phyloP scores from a whole-genome alignment of 1,140 invertebrate genomes.

The Halictus rubicundus region DNA sequence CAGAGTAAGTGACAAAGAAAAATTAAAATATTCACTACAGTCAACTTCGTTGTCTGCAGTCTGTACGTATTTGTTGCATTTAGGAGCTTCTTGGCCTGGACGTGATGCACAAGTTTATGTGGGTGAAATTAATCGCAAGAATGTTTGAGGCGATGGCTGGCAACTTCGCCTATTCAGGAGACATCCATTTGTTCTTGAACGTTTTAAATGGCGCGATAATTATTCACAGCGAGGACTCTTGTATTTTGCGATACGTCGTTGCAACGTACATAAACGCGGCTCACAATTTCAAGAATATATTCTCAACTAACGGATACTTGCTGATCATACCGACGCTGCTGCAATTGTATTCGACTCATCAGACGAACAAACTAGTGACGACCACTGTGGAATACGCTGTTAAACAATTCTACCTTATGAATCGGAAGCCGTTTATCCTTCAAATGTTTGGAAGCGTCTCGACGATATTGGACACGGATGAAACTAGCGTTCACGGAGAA shows the following conservation, averaged over 20 bases:
- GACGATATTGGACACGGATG: conserved; percentile 96
- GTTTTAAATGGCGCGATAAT: conserved; percentile 98
- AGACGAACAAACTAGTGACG: conserved; percentile 96
- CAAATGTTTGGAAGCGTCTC: conserved; percentile 99
- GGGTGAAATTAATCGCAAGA: conserved; percentile 96
- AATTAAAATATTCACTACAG: background rate
- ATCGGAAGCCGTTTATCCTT: conserved; percentile 98
- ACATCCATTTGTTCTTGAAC: conserved; percentile 98
- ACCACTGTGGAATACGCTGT: conserved; percentile 98
- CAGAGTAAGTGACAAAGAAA: conserved; percentile 81
- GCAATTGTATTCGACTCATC: conserved; percentile 98
- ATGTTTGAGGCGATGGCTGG: conserved; percentile 99
- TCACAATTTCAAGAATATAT: conserved; percentile 99
- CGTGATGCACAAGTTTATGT: conserved; percentile 98
- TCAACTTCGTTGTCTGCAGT: no score
- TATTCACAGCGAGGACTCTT: conserved; percentile 97
- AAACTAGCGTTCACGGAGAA: conserved; percentile 91
- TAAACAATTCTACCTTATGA: conserved; percentile 99
- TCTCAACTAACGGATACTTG: conserved; percentile 98
- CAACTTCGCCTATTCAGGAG: conserved; percentile 98
- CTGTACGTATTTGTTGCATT: no score
- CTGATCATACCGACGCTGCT: conserved; percentile 98
- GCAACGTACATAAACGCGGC: conserved; percentile 98
- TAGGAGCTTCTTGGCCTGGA: conserved; percentile 95
- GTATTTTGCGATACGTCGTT: conserved; percentile 96